Percentiles rank a stretch among this genome's conserved stretches.
Conservation (phyloP, 1,140 invertebrate species). For the Paraescarpia echinospica region DNA sequence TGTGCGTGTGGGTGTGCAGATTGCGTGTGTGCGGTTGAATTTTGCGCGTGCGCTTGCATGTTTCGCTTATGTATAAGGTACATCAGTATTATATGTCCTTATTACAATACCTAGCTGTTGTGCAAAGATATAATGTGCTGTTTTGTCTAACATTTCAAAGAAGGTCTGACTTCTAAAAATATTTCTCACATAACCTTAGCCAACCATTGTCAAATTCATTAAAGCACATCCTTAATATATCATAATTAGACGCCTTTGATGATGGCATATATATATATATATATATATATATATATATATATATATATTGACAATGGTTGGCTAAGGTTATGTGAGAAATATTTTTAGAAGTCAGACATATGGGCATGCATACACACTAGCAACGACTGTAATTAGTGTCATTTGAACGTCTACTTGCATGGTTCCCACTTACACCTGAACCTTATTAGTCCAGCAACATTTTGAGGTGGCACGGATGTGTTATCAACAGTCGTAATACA, state of each 20-base stretch:
- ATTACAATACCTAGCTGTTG: background rate
- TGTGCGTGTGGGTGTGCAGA: background rate
- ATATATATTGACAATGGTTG: background rate
- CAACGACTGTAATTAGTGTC: background rate
- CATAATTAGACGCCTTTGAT: background rate
- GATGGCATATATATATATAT: background rate
- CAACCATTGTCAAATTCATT: background rate
- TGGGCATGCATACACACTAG: background rate
- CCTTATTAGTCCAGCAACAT: background rate
- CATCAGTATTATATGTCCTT: background rate
- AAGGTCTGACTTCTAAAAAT: background rate
- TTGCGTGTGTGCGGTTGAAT: background rate
- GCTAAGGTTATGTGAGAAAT: background rate
- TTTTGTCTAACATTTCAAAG: no score
- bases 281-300: no score
- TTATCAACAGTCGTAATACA: background rate
- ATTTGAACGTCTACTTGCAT: background rate
- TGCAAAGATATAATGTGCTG: no score
- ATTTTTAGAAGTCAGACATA: background rate
- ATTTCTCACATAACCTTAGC: background rate
- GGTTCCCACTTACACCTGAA: background rate
- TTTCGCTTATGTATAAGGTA: background rate
- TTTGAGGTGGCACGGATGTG: background rate
- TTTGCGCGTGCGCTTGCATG: background rate
- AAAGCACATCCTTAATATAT: background rate